Evolutionary conservation across 2,797 vertebrate genomes (phyloP).

Genomic region (Synanceia verrucosa): DNA sequence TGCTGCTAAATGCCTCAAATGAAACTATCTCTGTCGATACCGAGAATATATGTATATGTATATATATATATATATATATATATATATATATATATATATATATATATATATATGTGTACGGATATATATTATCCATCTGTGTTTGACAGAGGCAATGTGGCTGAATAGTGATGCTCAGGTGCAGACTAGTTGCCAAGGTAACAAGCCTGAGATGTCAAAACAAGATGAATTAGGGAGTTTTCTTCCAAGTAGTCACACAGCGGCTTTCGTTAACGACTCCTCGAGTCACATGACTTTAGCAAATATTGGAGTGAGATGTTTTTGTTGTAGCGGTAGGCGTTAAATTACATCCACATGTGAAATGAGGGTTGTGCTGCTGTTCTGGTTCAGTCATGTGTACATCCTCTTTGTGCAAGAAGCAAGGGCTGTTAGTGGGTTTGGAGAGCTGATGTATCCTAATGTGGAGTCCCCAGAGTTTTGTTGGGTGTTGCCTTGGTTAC

Average conservation of each 20-base stretch:
- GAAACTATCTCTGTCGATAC: background rate
- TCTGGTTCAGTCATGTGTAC: slow-evolving; percentile 9
- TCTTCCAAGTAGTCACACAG: background rate
- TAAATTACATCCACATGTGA: background rate
- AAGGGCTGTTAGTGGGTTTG: slow-evolving; percentile 1
- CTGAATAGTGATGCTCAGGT: slow-evolving; percentile 18
- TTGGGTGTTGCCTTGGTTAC: slow-evolving; percentile 68
- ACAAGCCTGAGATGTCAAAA: slow-evolving; percentile 37
- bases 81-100: too few relatives aligned
- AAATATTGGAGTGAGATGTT: background rate
- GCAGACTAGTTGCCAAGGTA: slow-evolving; percentile 62
- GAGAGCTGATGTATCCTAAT: slow-evolving; percentile 19
- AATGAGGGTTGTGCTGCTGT: background rate
- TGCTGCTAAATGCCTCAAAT: slow-evolving; percentile 5
- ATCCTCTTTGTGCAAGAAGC: slow-evolving; percentile 5
- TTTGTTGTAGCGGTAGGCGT: background rate
- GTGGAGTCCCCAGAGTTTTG: slow-evolving; percentile 35
- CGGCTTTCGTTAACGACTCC: background rate
- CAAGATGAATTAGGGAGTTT: slow-evolving; percentile 30
- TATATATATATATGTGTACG: too few relatives aligned
- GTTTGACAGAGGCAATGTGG: slow-evolving; percentile 9
- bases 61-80: too few relatives aligned
- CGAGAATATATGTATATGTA: too few relatives aligned
- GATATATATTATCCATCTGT: slow-evolving; percentile 7
- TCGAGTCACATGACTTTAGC: background rate